phyloP scores from a whole-genome alignment of 1,140 invertebrate species.

The Mya arenaria region DNA sequence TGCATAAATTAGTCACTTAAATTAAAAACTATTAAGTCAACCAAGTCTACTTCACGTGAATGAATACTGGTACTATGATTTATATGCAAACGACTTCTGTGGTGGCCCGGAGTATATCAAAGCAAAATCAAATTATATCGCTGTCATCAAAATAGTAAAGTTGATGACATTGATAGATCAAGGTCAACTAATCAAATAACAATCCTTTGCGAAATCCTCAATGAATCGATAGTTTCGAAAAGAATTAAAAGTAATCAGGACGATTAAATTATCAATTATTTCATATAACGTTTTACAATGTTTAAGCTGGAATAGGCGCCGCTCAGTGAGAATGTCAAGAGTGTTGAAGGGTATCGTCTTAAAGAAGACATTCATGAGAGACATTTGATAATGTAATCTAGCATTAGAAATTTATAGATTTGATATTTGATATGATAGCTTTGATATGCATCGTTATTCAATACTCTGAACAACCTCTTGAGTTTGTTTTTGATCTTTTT shows the following conservation, averaged over 20 bases:
- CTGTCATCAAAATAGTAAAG: not conserved
- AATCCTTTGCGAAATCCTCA: not conserved
- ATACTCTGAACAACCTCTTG: not conserved
- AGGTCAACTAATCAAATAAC: not conserved
- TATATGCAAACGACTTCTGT: not conserved
- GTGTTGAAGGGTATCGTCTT: not conserved
- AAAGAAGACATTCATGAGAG: not conserved
- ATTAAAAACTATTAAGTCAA: not conserved
- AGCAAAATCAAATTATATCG: not conserved
- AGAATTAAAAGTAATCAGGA: not conserved
- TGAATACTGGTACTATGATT: not conserved
- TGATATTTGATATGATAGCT: not conserved
- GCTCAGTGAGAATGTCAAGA: not conserved
- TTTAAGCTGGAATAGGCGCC: not conserved
- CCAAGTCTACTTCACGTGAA: not conserved
- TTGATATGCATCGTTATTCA: not conserved
- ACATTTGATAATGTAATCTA: not conserved
- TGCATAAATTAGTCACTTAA: not conserved
- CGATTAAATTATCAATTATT: not conserved
- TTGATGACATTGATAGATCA: not conserved
- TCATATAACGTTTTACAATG: not conserved
- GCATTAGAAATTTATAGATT: not conserved
- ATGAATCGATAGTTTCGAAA: not conserved
- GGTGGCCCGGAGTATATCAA: not conserved
- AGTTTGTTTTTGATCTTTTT: not conserved